A percentile compares a stretch with the other conserved stretches of the same genome.
Evolutionary conservation across 2,888 invertebrate genomes (phyloP).

Genomic region (Mechanitis mazaeus): DNA sequence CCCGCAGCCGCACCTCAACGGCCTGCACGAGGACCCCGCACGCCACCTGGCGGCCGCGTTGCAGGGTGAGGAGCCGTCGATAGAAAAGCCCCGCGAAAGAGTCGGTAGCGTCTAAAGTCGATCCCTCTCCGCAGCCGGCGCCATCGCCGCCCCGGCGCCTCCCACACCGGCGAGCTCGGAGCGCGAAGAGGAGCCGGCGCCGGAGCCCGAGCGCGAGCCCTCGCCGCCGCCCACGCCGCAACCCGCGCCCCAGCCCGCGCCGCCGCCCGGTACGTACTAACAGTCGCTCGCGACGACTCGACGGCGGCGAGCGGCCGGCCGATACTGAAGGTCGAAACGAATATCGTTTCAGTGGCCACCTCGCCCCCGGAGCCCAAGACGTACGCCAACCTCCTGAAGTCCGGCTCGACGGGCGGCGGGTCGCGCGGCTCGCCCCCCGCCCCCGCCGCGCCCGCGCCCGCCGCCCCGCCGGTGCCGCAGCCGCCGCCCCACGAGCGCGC

Average conservation of each 20-base stretch:
- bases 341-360: constrained; percentile 30
- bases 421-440: constrained; percentile 38
- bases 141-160: constrained; percentile 17
- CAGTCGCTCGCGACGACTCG: not conserved
- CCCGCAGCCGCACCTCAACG: constrained; percentile 41
- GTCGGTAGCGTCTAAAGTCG: constrained; percentile 19
- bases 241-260: constrained; percentile 44
- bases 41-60: constrained; percentile 40
- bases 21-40: constrained; percentile 40
- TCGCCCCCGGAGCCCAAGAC: constrained; percentile 85
- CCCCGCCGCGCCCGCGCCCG: constrained; percentile 36
- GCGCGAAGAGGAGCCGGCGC: constrained; percentile 50
- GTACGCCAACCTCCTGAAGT: constrained; percentile 90
- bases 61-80: constrained; percentile 37
- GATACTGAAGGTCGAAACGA: not conserved
- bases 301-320: not conserved
- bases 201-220: constrained; percentile 42
- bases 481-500: constrained; percentile 28
- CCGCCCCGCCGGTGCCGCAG: constrained; percentile 29
- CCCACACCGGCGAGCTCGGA: constrained; percentile 43
- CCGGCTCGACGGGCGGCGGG: constrained; percentile 48
- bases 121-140: not conserved
- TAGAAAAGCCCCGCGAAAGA: no score
- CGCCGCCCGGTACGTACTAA: constrained; percentile 32
- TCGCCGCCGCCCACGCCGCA: constrained; percentile 46